Percentiles rank a stretch among this genome's conserved stretches.
phyloP scores from a whole-genome alignment of 2,888 invertebrate genomes.

The Herminia tarsipennalis region DNA sequence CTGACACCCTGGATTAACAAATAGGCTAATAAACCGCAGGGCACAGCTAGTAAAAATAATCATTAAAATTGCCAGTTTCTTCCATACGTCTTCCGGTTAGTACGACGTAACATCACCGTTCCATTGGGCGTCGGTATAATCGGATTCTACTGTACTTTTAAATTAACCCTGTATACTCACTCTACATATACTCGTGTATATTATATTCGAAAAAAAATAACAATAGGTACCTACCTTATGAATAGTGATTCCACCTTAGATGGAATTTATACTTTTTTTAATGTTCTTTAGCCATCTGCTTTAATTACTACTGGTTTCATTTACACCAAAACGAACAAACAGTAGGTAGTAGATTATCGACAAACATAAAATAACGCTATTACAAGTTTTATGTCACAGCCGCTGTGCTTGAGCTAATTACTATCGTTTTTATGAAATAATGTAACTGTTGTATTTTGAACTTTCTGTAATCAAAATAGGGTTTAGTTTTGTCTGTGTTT shows the following conservation, averaged over 20 bases:
- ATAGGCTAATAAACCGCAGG: too few species aligned
- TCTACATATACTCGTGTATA: too few species aligned
- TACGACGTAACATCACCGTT: too few species aligned
- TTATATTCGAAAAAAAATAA: not conserved
- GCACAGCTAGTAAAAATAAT: too few species aligned
- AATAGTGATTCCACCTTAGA: too few species aligned
- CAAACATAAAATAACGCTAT: slow-evolving; percentile 34
- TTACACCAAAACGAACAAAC: slow-evolving; percentile 3
- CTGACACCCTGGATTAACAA: too few species aligned
- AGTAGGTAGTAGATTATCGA: slow-evolving; percentile 12
- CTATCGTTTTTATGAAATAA: slow-evolving; percentile 13
- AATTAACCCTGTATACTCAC: too few species aligned
- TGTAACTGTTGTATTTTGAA: not conserved
- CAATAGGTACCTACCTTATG: not conserved
- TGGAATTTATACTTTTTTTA: too few species aligned
- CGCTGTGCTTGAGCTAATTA: slow-evolving; percentile 42
- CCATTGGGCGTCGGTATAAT: too few species aligned
- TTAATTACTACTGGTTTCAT: not conserved
- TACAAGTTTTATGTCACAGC: slow-evolving; percentile 44
- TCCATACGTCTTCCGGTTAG: too few species aligned
- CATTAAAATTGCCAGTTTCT: too few species aligned
- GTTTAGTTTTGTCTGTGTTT: slow-evolving; percentile 48
- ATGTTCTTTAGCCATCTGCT: not conserved
- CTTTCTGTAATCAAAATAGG: not conserved
- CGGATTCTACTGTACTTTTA: too few species aligned